phyloP scores from a whole-genome alignment of 2,888 invertebrate genomes.

The Mongoloraphidia duomilia region DNA sequence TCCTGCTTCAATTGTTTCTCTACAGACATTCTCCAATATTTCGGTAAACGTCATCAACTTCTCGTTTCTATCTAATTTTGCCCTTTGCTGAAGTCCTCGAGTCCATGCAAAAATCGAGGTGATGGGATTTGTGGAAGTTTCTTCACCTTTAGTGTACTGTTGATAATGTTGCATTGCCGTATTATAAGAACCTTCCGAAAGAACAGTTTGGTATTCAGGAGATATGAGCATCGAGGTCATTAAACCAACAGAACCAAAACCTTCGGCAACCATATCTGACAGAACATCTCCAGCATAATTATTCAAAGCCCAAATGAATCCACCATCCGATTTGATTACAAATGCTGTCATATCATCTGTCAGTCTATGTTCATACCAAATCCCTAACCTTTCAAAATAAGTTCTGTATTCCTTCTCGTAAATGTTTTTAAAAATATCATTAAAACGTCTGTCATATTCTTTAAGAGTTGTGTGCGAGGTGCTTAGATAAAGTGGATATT shows the following conservation, averaged over 20 bases:
- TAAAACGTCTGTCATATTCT: slow-evolving; percentile 90
- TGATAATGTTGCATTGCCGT: slow-evolving; percentile 88
- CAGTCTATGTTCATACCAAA: slow-evolving; percentile 97
- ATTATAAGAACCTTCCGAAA: slow-evolving; percentile 97
- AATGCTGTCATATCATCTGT: slow-evolving; percentile 99
- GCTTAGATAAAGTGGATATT: slow-evolving; percentile 82
- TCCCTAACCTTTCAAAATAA: slow-evolving; percentile 67
- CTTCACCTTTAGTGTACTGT: slow-evolving; percentile 82
- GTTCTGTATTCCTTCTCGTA: slow-evolving; percentile 79
- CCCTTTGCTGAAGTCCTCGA: slow-evolving; percentile 81
- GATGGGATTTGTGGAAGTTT: slow-evolving; percentile 97
- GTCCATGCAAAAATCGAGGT: slow-evolving; percentile 99
- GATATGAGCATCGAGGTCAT: slow-evolving; percentile 97
- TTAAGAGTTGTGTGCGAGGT: slow-evolving; percentile 96
- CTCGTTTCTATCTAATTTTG: slow-evolving; percentile 78
- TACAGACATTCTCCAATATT: slow-evolving; percentile 76
- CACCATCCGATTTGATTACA: slow-evolving; percentile 94
- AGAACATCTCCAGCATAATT: slow-evolving; percentile 99
- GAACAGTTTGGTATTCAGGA: slow-evolving; percentile 96
- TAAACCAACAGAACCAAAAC: slow-evolving; percentile 86
- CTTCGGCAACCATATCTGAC: slow-evolving; percentile 96
- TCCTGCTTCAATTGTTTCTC: slow-evolving; percentile 90
- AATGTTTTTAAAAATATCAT: slow-evolving; percentile 93
- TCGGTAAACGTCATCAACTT: slow-evolving; percentile 64
- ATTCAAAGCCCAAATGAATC: slow-evolving; percentile 99